phyloP scores from a whole-genome alignment of 1,140 invertebrate genomes.

The Lanistes nyassanus region DNA sequence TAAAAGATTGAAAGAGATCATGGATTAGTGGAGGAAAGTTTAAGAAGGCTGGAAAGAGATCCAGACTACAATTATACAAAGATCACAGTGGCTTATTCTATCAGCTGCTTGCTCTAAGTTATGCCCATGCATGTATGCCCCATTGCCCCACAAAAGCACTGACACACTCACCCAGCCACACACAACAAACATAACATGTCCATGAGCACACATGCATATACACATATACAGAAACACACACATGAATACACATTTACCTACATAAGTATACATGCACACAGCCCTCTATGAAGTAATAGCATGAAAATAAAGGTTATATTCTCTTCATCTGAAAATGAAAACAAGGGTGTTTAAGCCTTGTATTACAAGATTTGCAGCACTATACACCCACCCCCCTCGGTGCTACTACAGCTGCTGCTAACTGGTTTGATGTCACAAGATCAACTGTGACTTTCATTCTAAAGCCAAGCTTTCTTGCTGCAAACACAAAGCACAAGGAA shows the following conservation, averaged over 20 bases:
- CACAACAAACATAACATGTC: not conserved
- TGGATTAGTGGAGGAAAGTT: not conserved
- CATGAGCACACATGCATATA: not conserved
- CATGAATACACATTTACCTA: constrained; percentile 5
- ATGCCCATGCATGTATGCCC: not conserved
- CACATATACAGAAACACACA: constrained; percentile 9
- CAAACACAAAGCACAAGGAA: no score
- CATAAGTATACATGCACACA: constrained; percentile 7
- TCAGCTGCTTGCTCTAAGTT: not conserved
- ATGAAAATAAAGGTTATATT: no score
- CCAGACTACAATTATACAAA: not conserved
- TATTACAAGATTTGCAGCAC: no score
- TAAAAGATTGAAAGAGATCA: not conserved
- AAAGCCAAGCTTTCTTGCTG: no score
- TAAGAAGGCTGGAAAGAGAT: not conserved
- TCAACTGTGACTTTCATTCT: no score
- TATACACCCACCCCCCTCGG: no score
- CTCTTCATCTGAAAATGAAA: no score
- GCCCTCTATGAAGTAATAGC: not conserved
- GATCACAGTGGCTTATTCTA: not conserved
- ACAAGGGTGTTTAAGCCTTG: no score
- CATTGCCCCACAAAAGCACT: not conserved
- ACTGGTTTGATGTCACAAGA: no score
- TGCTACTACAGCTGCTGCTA: no score
- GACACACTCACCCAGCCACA: not conserved